Percentiles rank a stretch among this genome's conserved stretches.
phyloP scores from a whole-genome alignment of 1,140 invertebrate genomes.

The Drosophila burlai region DNA sequence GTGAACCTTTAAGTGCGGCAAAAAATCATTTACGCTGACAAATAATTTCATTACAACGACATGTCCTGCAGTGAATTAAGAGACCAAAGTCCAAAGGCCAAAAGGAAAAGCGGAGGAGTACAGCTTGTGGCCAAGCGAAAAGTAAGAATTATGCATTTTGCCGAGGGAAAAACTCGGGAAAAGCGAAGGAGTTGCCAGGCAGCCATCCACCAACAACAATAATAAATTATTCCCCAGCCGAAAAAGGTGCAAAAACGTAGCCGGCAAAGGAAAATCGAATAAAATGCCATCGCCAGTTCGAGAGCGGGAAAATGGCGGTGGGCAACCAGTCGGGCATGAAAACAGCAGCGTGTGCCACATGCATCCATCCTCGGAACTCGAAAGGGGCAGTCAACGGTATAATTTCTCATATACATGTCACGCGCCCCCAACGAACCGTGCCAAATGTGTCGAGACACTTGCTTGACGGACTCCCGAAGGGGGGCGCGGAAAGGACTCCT shows the following conservation, averaged over 20 bases:
- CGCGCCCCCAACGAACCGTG: constrained; percentile 77
- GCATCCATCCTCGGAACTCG: constrained; percentile 60
- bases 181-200: constrained; percentile 21
- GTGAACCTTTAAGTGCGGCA: constrained; percentile 32
- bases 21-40: constrained; percentile 63
- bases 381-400: constrained; percentile 80
- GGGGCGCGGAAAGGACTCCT: not conserved
- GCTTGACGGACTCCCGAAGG: constrained; percentile 18
- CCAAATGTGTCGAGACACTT: constrained; percentile 79
- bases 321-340: constrained; percentile 69
- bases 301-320: constrained; percentile 2
- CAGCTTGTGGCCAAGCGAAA: constrained; percentile 53
- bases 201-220: constrained; percentile 44
- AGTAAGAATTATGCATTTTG: constrained; percentile 76
- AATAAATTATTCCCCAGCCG: constrained; percentile 78
- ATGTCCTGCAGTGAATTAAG: constrained; percentile 60
- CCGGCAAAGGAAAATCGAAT: constrained; percentile 64
- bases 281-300: constrained; percentile 32
- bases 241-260: constrained; percentile 61
- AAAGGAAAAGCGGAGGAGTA: constrained; percentile 22
- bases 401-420: constrained; percentile 84
- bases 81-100: constrained; percentile 38
- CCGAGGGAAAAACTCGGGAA: constrained; percentile 12
- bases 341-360: constrained; percentile 70
- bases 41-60: constrained; percentile 77